Evolutionary conservation across 1,140 invertebrate species (phyloP).

Genomic region (Drosophila tristis): DNA sequence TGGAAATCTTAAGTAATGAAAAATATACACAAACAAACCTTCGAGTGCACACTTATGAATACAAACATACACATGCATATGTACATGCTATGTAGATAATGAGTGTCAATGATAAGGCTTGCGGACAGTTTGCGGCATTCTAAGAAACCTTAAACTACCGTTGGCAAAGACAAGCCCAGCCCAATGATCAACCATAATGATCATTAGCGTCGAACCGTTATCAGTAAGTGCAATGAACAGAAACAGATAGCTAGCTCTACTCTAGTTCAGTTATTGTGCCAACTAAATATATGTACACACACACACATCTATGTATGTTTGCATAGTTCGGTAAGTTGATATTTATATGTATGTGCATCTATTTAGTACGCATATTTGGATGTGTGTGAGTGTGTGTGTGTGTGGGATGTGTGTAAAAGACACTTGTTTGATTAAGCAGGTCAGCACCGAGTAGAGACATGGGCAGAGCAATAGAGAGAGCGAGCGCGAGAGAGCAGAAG

Average conservation of each 20-base stretch:
- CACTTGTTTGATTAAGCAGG: slow-evolving; percentile 76
- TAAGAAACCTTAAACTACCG: slow-evolving; percentile 46
- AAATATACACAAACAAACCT: slow-evolving; percentile 25
- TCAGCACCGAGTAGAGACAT: slow-evolving; percentile 33
- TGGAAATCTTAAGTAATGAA: slow-evolving; percentile 21
- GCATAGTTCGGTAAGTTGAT: background rate
- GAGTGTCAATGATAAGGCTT: slow-evolving; percentile 53
- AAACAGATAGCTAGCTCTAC: slow-evolving; percentile 32
- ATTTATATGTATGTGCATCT: background rate
- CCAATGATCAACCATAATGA: slow-evolving; percentile 8
- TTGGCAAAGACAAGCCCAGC: slow-evolving; percentile 8
- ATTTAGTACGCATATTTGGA: slow-evolving; percentile 34
- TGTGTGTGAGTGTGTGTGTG: slow-evolving; percentile 11
- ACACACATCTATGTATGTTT: slow-evolving; percentile 5
- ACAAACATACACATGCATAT: background rate
- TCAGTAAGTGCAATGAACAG: slow-evolving; percentile 42
- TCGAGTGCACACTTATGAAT: slow-evolving; percentile 16
- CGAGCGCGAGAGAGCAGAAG: slow-evolving; percentile 6
- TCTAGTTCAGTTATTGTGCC: slow-evolving; percentile 53
- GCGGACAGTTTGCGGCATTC: slow-evolving; percentile 21
- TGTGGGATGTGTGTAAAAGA: slow-evolving; percentile 44
- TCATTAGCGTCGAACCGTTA: slow-evolving; percentile 40
- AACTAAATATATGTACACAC: slow-evolving; percentile 38
- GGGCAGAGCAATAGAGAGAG: slow-evolving; percentile 3
- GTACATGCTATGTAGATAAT: slow-evolving; percentile 34